Evolutionary conservation across 1,140 invertebrate species (phyloP).

Genomic region (Acromyrmex charruanus): DNA sequence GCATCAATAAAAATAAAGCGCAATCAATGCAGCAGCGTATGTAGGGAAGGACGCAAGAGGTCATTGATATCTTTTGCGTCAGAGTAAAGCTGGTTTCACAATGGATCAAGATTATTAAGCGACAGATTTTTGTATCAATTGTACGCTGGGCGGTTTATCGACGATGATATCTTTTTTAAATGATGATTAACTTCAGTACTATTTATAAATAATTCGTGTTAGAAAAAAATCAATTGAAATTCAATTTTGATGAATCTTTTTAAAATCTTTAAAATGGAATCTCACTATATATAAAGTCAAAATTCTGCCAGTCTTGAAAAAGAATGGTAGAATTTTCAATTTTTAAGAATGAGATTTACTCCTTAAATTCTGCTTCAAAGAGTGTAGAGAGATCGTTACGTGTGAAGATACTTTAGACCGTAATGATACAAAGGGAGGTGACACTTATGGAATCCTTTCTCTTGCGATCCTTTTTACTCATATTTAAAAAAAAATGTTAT

Average conservation of each 20-base stretch:
- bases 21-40: background rate
- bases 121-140: background rate
- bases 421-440: slow-evolving; percentile 39
- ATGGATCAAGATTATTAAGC: too few species aligned
- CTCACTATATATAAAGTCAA: too few species aligned
- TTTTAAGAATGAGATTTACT: too few species aligned
- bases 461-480: background rate
- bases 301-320: too few species aligned
- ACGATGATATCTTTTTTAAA: too few species aligned
- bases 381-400: background rate
- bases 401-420: background rate
- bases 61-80: slow-evolving; percentile 66
- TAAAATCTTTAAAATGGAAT: too few species aligned
- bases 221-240: background rate
- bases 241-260: background rate
- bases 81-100: slow-evolving; percentile 38
- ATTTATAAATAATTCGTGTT: background rate
- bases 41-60: slow-evolving; percentile 24
- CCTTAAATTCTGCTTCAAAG: too few species aligned
- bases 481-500: background rate
- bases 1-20: background rate
- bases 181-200: background rate
- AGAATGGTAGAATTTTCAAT: too few species aligned
- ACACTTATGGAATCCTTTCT: background rate
- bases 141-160: too few species aligned